Base-by-base conservation (phyloP, 2,797 vertebrate genomes). In the Podarcis siculus region DNA sequence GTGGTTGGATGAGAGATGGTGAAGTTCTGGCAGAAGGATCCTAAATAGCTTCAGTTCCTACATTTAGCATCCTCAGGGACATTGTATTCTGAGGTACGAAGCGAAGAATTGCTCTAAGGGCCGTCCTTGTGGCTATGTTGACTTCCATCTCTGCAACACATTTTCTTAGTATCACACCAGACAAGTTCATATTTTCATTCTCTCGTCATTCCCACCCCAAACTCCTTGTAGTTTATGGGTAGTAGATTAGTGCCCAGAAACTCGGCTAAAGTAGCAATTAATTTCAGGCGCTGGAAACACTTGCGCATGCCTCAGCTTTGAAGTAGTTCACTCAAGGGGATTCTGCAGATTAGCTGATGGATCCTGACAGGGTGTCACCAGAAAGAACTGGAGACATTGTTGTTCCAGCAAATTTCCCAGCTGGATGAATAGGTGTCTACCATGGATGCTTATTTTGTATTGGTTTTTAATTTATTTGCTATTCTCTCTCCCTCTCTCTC, bases 351-450 rank as follows among this genome's bases (percentile, higher is more conserved):
- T 8, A 2, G 88, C 89, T 86, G 76, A 84, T 23, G 35, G 27
- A 35, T 89, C 67, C 67, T 93, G 30, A 82, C 79, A 89, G 92
- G 89, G 82, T 55, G 91, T 27, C 61, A 71, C 87, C 37, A 88
- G 64, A 67, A 79, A 32, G 0, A 42, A 90, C 73, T 85, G 90
- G 64, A 79, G 49, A 55, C 49, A 55, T 55, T 55, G 49, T 55
- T 55, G 49, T 55, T 55, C 49, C 13, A 55, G 49, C 13, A 55
- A 55, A 55, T 55, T 55, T 55, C 49, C 49, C 49, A 55, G 49
- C 49, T 55, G 49, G 49, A 15, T 55, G 49, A 55, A 55, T 55
- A 15, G 49, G 49, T 55, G 49, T 55, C 49, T 55, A 55, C 25
- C 64, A 67, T 67, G 5, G 64, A 67, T 23, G 25, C 8, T 67